These are phyloP conservation scores for Carpatolechia fugitivella DNA, from an alignment of 2,888 invertebrate species.

Conservation along the genomic window DNA sequence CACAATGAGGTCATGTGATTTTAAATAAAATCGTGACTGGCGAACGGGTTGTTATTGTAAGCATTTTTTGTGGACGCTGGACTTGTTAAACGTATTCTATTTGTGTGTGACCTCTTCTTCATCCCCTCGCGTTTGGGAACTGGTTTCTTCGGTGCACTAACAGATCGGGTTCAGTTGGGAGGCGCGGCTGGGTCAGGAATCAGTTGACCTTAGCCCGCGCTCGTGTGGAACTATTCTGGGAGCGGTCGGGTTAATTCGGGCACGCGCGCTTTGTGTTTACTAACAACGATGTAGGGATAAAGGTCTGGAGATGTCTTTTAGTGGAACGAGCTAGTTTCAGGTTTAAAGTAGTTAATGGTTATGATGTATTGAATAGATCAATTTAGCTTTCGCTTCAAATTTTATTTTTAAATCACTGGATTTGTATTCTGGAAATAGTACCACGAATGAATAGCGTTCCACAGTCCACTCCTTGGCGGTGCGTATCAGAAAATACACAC, in stretches of 20 bases:
- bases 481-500: too few species aligned
- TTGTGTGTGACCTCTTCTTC: background rate
- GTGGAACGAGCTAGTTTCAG: too few species aligned
- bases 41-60: slow-evolving; percentile 16
- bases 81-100: background rate
- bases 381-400: too few species aligned
- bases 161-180: slow-evolving; percentile 15
- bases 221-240: slow-evolving; percentile 9
- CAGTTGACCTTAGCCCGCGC: slow-evolving; percentile 16
- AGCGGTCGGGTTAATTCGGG: slow-evolving; percentile 23
- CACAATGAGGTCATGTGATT: slow-evolving; percentile 52
- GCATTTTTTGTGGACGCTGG: background rate
- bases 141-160: slow-evolving; percentile 10
- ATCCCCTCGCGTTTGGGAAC: slow-evolving; percentile 10
- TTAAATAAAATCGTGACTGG: background rate
- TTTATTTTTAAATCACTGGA: too few species aligned
- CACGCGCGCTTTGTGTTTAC: slow-evolving; percentile 25
- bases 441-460: too few species aligned
- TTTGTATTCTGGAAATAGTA: too few species aligned
- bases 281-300: background rate
- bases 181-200: slow-evolving; percentile 16
- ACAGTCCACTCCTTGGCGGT: too few species aligned
- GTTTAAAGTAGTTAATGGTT: too few species aligned
- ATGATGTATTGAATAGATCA: too few species aligned
- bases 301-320: too few species aligned